These are phyloP conservation scores for Lagopus muta DNA, from an alignment of 2,113 vertebrate genomes.

Conservation along the genomic window DNA sequence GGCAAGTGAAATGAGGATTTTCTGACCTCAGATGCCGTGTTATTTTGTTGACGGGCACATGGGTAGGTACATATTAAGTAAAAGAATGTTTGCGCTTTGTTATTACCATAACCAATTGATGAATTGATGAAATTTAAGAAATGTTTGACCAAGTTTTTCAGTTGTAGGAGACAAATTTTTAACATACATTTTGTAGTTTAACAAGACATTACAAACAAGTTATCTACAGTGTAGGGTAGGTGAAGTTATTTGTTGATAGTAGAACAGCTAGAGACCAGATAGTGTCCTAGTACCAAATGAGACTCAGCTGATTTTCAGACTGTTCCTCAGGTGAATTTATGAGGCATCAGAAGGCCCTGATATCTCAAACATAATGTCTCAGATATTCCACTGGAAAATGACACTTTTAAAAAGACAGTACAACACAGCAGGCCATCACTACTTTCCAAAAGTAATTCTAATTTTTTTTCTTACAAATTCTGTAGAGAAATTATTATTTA, in stretches of 20 bases:
- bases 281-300: neutral
- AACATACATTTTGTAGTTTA: neutral
- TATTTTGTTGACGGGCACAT: neutral
- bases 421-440: neutral
- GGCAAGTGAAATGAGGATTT: neutral
- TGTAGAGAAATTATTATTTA: neutral
- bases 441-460: neutral
- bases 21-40: neutral
- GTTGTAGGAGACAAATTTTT: neutral
- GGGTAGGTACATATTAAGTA: neutral
- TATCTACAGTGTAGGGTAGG: neutral
- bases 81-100: neutral
- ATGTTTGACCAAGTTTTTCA: neutral
- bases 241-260: neutral
- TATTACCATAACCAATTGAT: neutral
- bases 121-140: neutral
- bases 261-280: neutral
- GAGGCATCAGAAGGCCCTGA: neutral
- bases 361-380: neutral
- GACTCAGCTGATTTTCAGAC: neutral
- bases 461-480: neutral
- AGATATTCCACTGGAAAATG: neutral
- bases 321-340: neutral
- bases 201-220: neutral
- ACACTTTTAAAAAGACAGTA: neutral